Base-by-base conservation (phyloP, 1,140 invertebrate species). In the Gyrodactylus bullatarudis region DNA sequence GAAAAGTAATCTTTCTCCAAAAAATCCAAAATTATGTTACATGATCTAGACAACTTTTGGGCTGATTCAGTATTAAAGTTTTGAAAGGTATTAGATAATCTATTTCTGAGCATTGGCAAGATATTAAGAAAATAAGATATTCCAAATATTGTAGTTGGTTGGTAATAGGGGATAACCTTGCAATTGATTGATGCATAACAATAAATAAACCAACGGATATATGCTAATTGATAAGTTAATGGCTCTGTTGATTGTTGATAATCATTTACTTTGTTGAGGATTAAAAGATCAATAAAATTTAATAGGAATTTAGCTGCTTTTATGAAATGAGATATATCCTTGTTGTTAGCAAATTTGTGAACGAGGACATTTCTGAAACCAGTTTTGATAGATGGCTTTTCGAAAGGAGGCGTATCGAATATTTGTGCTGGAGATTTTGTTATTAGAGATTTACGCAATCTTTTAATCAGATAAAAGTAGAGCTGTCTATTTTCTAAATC, bases 401-500 rank as follows among this genome's bases (percentile, higher is more conserved):
- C 26, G 24, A 72, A 72, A 68, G 26, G 26, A 25, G 26, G 23
- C 34, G 19, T 68, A 72, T 72, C 34, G 23, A 68, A 20, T 2
- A 27, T 2, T 2, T 2, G 19, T 72, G 25, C 1, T 23, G 19
- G 2, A 68, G 34, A 72, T 16, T 26, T 71, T 71, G 26, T 8
- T 8, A 22, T 16, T 2, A 71, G 69, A 71, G 26, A 16, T 16
- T 21, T 26, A 68, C 26, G 16, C 20, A 72, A 72, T 27, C 8
- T 23, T 23, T 72, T 72, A 68, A 72, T 19, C 19, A 72, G 8
- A 23, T 72, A 68, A 27, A 72, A 72, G 71, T 72, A 72, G 23
- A 72, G 19, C 21, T 72, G 71, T 72, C 71, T 26, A 68, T 26
- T 26, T 16, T 72, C 71, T 25, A 16, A 8, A n/a, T 72, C 71